Evolutionary conservation across 2,888 invertebrate genomes (phyloP), one percentile per base, ranked within the genome.

Genomic region (Euproctis similis): DNA sequence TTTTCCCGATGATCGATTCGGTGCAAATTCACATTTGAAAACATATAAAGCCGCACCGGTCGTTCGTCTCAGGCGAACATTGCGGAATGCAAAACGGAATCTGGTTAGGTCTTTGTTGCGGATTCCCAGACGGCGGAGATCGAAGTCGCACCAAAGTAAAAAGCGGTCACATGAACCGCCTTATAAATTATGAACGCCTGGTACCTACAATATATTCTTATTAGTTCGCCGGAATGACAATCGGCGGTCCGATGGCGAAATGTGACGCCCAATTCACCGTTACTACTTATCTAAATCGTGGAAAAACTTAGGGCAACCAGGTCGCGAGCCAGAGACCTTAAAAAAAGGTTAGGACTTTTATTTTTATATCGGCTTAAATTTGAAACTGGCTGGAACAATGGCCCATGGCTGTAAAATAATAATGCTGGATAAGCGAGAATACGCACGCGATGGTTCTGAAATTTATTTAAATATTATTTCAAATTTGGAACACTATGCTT

Each of bases 51-150:
- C 54, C 65, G 59, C 56, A 57, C n/a, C n/a, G n/a, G 58, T 58
- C 61, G 58, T 48, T 50, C 59, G 59, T 55, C 66, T 59, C 66
- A 60, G 64, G 62, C 67, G 67, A 65, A 69, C 61, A 65, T 43
- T 45, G 55, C 49, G 75, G 81, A 80, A 84, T 80, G 78, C 78
- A 74, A 76, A 76, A 66, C 71, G 78, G 80, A 77, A 80, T 81
- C 69, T 69, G 61, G 69, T 56, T 54, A 54, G 63, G 58, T 70
- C 82, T 80, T 80, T 76, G 81, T 75, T 69, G 67, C 67, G 62
- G 82, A 84, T 84, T 82, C 84, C 75, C 84, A 84, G 84, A 84
- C 84, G 69, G 65, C 70, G 71, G 70, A 42, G 39, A 36, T 39
- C 42, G 62, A 56, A 57, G 59, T 47, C 53, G 53, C n/a, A 47